Percentiles rank a stretch among this genome's conserved stretches.
Conservation (phyloP, 2,888 invertebrate species). For the Tenthredo scrophulariae region DNA sequence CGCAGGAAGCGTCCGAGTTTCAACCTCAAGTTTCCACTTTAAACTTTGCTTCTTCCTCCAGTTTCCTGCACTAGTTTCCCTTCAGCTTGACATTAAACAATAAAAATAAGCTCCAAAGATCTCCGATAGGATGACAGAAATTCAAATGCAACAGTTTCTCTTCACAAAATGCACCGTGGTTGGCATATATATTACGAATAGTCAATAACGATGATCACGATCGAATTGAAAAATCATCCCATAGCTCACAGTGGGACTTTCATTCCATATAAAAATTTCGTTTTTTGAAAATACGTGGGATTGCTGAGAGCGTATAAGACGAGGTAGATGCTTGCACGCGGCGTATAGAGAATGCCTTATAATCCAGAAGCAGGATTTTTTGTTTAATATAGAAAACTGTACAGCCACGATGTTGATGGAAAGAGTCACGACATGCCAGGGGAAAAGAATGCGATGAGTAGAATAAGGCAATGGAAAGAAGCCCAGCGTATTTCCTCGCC, state of each 20-base stretch:
- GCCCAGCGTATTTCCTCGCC: constrained; percentile 30
- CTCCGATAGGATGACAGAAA: neutral
- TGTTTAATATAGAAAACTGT: neutral
- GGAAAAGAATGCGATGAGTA: neutral
- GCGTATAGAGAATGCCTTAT: constrained; percentile 7
- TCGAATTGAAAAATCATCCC: neutral
- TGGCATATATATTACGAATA: neutral
- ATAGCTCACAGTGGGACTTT: neutral
- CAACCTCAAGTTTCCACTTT: constrained; percentile 30
- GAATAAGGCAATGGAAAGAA: neutral
- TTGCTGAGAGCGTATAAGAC: neutral
- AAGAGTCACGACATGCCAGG: constrained; percentile 1
- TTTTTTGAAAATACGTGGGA: neutral
- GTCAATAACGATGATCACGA: neutral
- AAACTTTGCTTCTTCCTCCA: constrained; percentile 19
- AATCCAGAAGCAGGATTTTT: neutral
- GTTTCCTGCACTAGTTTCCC: neutral
- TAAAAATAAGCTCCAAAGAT: neutral
- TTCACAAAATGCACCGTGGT: neutral
- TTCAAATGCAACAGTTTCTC: neutral
- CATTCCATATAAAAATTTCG: neutral
- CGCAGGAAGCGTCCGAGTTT: neutral
- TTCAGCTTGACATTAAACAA: neutral
- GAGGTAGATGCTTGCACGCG: constrained; percentile 5
- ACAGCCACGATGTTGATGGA: neutral